A percentile compares a stretch with the other conserved stretches of the same genome.
These are phyloP conservation scores for Felis chaus DNA, from an alignment of 2,113 vertebrate genomes.

Conservation along the genomic window DNA sequence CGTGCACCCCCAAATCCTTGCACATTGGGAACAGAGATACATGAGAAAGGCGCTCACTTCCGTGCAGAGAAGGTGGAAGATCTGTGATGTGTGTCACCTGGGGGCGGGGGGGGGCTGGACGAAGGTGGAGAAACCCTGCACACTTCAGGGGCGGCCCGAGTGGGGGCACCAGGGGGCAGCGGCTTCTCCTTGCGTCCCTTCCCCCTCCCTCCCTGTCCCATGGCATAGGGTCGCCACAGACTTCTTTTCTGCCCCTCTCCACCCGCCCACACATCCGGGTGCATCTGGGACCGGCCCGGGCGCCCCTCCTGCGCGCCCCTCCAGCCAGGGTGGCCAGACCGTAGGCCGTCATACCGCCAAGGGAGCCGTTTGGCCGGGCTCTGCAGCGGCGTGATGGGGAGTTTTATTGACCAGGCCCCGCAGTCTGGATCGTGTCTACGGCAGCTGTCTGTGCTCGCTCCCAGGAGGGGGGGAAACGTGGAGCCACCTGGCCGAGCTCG, in stretches of 20 bases:
- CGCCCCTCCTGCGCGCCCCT: not conserved
- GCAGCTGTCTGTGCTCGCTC: conserved; percentile 61
- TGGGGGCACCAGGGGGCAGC: not conserved
- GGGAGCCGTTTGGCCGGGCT: not conserved
- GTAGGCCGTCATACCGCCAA: not conserved
- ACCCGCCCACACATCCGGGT: not conserved
- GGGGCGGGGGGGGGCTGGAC: not conserved
- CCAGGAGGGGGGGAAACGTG: conserved; percentile 47
- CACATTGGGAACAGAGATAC: not conserved
- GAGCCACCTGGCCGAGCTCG: conserved; percentile 46
- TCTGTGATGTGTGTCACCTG: fast-evolving
- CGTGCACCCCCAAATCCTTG: not conserved
- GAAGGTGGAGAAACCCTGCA: not conserved
- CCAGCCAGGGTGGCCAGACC: not conserved
- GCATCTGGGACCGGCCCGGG: fast-evolving
- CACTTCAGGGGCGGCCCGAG: fast-evolving
- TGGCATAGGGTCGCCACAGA: fast-evolving
- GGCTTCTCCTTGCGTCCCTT: not conserved
- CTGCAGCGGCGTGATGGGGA: not conserved
- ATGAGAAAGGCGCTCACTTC: not conserved
- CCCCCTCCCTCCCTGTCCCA: too few relatives aligned
- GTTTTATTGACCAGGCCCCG: not conserved
- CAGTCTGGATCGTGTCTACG: conserved; percentile 18
- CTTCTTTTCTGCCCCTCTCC: not conserved
- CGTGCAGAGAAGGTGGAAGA: not conserved